Evolutionary conservation across 2,797 vertebrate species (phyloP), one percentile per base, ranked within the genome.

Genomic region (Poliocrania exsul): DNA sequence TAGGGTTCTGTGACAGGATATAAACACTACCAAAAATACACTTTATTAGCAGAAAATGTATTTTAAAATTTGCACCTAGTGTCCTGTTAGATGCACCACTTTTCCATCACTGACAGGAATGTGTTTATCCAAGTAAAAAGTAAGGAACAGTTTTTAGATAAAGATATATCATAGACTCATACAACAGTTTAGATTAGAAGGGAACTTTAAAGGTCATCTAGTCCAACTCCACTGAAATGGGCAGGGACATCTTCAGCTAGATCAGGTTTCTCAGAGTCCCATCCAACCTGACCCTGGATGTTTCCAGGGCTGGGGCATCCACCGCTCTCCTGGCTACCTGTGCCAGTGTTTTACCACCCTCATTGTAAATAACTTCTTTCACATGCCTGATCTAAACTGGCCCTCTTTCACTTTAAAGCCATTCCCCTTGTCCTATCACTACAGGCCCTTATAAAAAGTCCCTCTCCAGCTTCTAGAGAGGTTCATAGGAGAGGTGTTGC

Each of bases 71-170:
- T 93, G 81, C 53, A 88, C 81, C 91, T 88, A 74, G 73, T 85
- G 24, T 92, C 93, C 72, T 67, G 80, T 88, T 96, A 89, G 83
- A 96, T 49, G 46, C 51, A 78, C 44, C 51, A 33, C 95, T 97
- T 97, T 92, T 92, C 88, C 69, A 88, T 95, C 92, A 94, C 73
- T 88, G 84, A 95, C 79, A 96, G 72, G 66, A 90, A 90, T 33
- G 46, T 64, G 94, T 94, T 93, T 65, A 58, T 62, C 77, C 64
- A 87, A 88, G 83, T 70, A 71, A 95, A 90, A 96, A 73, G 18
- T 37, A 92, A 95, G 81, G 81, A 95, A 92, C 15, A 69, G 67
- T 28, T 91, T 92, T 94, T 92, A 88, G 57, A 82, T 69, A 77
- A 49, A n/a, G 78, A 82, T 67, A 75, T 44, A 35, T 33, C 25